Evolutionary conservation across 2,888 invertebrate species (phyloP).

Genomic region (Danaus chrysippus): DNA sequence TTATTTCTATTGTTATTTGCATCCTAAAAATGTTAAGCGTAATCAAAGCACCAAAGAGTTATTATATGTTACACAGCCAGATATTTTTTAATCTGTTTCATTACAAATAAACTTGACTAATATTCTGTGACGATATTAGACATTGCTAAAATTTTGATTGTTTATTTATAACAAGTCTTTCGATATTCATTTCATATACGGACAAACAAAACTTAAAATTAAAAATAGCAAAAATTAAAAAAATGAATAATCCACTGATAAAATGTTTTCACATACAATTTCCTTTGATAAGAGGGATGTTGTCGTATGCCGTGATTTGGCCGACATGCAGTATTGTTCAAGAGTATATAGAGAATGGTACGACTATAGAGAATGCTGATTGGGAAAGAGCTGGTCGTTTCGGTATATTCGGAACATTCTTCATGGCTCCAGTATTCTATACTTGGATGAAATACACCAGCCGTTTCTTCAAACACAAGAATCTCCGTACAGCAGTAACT

Average conservation of each 20-base stretch:
- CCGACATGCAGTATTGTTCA: constrained; percentile 84
- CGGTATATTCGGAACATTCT: constrained; percentile 85
- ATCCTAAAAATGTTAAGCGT: too few species aligned
- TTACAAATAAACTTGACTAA: background rate
- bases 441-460: constrained; percentile 82
- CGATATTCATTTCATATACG: background rate
- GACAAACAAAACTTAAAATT: background rate
- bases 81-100: too few species aligned
- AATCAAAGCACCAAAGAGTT: too few species aligned
- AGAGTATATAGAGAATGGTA: constrained; percentile 69
- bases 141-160: background rate
- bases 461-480: constrained; percentile 50
- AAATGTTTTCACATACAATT: constrained; percentile 65
- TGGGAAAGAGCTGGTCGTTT: constrained; percentile 83
- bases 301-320: constrained; percentile 85
- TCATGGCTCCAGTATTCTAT: constrained; percentile 88
- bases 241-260: constrained; percentile 44
- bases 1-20: too few species aligned
- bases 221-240: background rate
- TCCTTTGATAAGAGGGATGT: constrained; percentile 80
- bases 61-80: too few species aligned
- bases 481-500: constrained; percentile 51
- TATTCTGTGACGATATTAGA: background rate
- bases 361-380: constrained; percentile 53
- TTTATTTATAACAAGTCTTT: background rate